Percentiles rank a stretch among this genome's conserved stretches.
Evolutionary conservation across 1,140 invertebrate species (phyloP).

Genomic region (Drosophila rhopaloa): DNA sequence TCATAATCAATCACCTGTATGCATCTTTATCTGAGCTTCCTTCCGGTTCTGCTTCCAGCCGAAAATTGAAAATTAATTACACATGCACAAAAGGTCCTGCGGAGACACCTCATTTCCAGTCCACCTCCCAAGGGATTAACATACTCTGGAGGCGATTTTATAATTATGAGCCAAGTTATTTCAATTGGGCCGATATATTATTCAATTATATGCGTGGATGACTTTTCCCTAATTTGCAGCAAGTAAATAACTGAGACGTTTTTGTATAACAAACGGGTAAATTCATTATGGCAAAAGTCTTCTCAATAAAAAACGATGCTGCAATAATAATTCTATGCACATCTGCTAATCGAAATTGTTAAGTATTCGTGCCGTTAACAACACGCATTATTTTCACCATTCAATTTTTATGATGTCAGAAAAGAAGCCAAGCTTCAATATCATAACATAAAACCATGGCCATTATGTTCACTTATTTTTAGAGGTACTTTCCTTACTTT

Average conservation of each 20-base stretch:
- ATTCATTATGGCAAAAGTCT: too few relatives aligned
- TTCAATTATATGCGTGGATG: not conserved
- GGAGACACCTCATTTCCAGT: not conserved
- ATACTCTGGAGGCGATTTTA: not conserved
- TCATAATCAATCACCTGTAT: constrained; percentile 18
- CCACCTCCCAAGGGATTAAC: not conserved
- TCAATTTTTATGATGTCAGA: not conserved
- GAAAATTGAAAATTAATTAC: constrained; percentile 71
- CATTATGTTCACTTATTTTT: not conserved
- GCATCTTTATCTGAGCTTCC: constrained; percentile 6
- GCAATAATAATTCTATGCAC: not conserved
- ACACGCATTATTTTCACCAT: not conserved
- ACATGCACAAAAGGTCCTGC: constrained; percentile 40
- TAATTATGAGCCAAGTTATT: not conserved
- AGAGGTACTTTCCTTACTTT: not conserved
- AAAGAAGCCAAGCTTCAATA: not conserved
- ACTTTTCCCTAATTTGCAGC: not conserved
- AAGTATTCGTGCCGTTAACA: not conserved
- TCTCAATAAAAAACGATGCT: too few relatives aligned
- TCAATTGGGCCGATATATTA: not conserved
- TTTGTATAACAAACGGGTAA: not conserved
- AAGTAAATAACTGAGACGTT: not conserved
- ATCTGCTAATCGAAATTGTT: not conserved
- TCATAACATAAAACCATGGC: not conserved
- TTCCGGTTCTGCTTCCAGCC: constrained; percentile 1